Evolutionary conservation across 2,888 invertebrate genomes (phyloP).

Genomic region (Eilema sororculum): DNA sequence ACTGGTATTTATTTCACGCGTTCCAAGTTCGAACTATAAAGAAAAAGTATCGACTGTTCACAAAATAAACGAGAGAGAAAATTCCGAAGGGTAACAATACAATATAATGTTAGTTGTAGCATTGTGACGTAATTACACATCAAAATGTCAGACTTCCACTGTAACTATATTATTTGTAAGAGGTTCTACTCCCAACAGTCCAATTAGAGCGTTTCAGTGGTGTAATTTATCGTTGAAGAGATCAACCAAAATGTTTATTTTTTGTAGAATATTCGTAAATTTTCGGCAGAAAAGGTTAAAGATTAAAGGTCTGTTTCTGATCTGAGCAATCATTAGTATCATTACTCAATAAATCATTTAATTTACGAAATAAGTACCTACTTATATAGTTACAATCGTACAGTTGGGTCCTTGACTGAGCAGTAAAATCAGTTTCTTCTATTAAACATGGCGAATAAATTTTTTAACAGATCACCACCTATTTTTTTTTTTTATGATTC

Average conservation of each 20-base stretch:
- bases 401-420: too few relatives aligned
- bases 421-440: too few relatives aligned
- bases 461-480: too few relatives aligned
- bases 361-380: too few relatives aligned
- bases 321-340: not conserved
- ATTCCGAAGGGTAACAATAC: constrained; percentile 11
- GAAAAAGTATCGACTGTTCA: not conserved
- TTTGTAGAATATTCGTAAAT: not conserved
- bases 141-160: constrained; percentile 26
- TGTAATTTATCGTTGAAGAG: constrained; percentile 26
- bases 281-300: not conserved
- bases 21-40: not conserved
- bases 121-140: constrained; percentile 12
- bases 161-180: constrained; percentile 15
- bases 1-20: not conserved
- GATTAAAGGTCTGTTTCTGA: not conserved
- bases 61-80: constrained; percentile 12
- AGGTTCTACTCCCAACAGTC: constrained; percentile 32
- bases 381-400: too few relatives aligned
- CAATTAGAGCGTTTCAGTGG: constrained; percentile 41
- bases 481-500: too few relatives aligned
- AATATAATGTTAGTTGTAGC: constrained; percentile 10
- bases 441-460: too few relatives aligned
- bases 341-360: not conserved
- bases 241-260: not conserved